Evolutionary conservation across 2,113 vertebrate genomes (phyloP).

Genomic region (Nibea coibor): DNA sequence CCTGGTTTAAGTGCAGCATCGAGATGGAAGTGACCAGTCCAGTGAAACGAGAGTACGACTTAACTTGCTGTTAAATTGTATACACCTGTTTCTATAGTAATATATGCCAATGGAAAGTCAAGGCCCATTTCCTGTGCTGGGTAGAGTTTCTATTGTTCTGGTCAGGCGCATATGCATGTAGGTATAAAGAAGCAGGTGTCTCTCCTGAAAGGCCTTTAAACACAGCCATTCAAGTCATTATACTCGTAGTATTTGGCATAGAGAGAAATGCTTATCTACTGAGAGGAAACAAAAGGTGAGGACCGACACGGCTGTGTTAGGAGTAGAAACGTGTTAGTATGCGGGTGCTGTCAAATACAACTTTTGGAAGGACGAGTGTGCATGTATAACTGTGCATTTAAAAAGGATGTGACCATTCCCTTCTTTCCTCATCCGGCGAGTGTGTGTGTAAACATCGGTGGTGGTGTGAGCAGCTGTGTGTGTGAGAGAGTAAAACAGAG

Average conservation of each 20-base stretch:
- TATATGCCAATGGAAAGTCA: constrained; percentile 2
- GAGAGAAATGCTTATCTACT: neutral
- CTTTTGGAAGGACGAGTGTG: constrained; percentile 5
- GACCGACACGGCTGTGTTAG: constrained; percentile 19
- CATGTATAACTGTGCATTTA: constrained; percentile 17
- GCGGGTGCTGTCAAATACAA: constrained; percentile 34
- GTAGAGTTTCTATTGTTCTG: constrained; percentile 26
- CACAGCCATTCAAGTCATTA: constrained; percentile 44
- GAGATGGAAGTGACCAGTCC: neutral
- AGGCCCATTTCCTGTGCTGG: neutral
- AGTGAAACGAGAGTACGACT: neutral
- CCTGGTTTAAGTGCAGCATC: neutral
- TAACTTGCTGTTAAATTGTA: neutral
- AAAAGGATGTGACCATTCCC: constrained; percentile 6
- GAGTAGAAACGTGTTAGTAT: constrained; percentile 37
- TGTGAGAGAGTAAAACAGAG: constrained; percentile 38
- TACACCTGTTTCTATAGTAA: constrained; percentile 5
- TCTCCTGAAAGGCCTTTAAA: constrained; percentile 49
- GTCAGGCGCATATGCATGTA: constrained; percentile 25
- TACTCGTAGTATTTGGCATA: constrained; percentile 22
- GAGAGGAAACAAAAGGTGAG: constrained; percentile 15
- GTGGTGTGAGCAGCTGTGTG: constrained; percentile 56
- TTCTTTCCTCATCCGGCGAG: constrained; percentile 35
- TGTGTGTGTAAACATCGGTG: constrained; percentile 27
- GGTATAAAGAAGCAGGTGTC: constrained; percentile 52